phyloP scores from a whole-genome alignment of 2,797 vertebrate genomes.

The Phyllotis vaccarum region DNA sequence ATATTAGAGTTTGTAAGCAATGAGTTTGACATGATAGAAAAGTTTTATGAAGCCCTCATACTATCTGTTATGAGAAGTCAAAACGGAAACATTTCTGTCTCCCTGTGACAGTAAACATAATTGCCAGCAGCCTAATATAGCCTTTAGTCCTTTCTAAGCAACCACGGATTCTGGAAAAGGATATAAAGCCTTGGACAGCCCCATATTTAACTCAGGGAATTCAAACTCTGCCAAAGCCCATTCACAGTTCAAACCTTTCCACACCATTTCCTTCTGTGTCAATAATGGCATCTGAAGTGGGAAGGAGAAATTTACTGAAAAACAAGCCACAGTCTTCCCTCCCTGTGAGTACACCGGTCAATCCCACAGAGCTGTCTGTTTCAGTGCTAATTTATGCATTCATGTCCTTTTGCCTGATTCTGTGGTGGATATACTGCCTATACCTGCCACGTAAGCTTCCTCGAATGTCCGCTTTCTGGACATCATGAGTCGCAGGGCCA shows the following conservation, averaged over 20 bases:
- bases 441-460: slow-evolving; percentile 41
- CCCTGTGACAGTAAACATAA: background rate
- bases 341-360: slow-evolving; percentile 14
- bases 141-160: background rate
- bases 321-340: background rate
- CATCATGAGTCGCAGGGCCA: background rate
- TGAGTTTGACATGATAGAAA: background rate
- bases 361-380: background rate
- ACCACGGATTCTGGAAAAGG: background rate
- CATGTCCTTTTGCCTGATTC: slow-evolving; percentile 37
- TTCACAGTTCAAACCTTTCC: slow-evolving; percentile 21
- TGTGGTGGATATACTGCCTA: slow-evolving; percentile 48
- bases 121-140: background rate
- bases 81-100: background rate
- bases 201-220: slow-evolving; percentile 55
- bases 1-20: background rate
- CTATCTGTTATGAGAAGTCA: background rate
- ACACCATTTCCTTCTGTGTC: slow-evolving; percentile 41
- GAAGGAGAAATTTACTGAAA: slow-evolving; percentile 54
- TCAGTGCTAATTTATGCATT: slow-evolving; percentile 54
- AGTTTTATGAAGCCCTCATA: background rate
- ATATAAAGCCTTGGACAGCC: background rate
- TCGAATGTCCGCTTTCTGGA: slow-evolving; percentile 54
- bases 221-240: slow-evolving; percentile 36
- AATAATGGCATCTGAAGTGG: slow-evolving; percentile 62